A percentile compares a stretch with the other conserved stretches of the same genome.
These are phyloP conservation scores for Lysandra coridon DNA, from an alignment of 2,888 invertebrate species.

Conservation along the genomic window DNA sequence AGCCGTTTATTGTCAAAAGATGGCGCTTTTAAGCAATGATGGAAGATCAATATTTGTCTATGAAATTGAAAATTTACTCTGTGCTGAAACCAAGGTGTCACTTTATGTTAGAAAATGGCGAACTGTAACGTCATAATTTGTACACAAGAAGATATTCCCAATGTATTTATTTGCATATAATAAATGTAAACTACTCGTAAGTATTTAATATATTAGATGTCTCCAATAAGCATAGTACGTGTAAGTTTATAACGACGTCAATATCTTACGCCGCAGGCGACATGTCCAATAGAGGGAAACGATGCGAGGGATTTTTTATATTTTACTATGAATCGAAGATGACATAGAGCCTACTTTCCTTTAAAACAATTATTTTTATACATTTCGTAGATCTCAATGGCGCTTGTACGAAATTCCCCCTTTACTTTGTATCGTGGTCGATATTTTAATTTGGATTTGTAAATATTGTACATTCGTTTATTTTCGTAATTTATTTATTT, in stretches of 20 bases:
- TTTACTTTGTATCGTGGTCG: constrained; percentile 48
- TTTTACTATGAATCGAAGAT: constrained; percentile 78
- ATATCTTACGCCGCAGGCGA: constrained; percentile 57
- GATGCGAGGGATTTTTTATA: constrained; percentile 75
- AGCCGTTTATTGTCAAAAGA: neutral
- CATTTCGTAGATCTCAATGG: constrained; percentile 42
- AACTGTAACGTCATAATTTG: constrained; percentile 20
- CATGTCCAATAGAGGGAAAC: constrained; percentile 76
- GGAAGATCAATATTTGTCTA: neutral
- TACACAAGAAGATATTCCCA: constrained; percentile 26
- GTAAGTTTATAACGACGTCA: constrained; percentile 76
- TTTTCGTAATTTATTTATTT: constrained; percentile 75
- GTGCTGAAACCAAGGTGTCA: constrained; percentile 5
- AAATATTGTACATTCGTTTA: constrained; percentile 77
- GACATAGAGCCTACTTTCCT: constrained; percentile 68
- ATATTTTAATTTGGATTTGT: constrained; percentile 51
- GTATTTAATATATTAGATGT: constrained; percentile 77
- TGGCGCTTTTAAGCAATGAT: neutral
- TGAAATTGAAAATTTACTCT: neutral
- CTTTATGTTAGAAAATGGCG: constrained; percentile 16
- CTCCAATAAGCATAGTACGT: constrained; percentile 72
- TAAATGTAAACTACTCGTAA: constrained; percentile 70
- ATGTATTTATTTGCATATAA: constrained; percentile 42
- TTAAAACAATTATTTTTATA: constrained; percentile 60
- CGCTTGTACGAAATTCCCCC: constrained; percentile 66